phyloP scores from a whole-genome alignment of 2,113 vertebrate genomes.

The Nanorana parkeri region DNA sequence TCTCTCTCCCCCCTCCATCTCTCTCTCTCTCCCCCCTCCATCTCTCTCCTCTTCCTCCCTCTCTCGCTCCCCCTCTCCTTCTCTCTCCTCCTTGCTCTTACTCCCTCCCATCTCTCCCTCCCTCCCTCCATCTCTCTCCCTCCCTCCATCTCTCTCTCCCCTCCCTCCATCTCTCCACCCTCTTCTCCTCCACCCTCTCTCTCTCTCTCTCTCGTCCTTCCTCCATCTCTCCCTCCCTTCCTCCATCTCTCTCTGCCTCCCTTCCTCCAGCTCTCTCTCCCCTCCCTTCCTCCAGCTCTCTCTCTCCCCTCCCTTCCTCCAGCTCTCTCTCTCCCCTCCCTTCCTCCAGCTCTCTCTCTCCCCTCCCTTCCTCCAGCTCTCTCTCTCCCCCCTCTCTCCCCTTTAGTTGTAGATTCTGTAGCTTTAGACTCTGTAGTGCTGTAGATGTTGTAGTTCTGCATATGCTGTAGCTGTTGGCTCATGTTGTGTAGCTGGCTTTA shows the following conservation, averaged over 20 bases:
- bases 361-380: background rate
- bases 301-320: background rate
- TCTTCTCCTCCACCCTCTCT: too few relatives aligned
- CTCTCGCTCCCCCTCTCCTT: too few relatives aligned
- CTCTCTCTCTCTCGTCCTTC: background rate
- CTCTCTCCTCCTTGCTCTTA: background rate
- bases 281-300: background rate
- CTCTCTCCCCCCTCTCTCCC: slow-evolving; percentile 34
- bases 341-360: background rate
- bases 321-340: too few relatives aligned
- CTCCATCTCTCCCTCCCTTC: background rate
- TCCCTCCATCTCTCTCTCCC: too few relatives aligned
- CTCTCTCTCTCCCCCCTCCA: too few relatives aligned
- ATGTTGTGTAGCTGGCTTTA: too few relatives aligned
- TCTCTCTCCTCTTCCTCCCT: too few relatives aligned
- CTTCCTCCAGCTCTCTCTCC: background rate
- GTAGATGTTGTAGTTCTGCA: too few relatives aligned
- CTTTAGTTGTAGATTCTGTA: too few relatives aligned
- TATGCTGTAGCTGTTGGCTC: too few relatives aligned
- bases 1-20: too few relatives aligned
- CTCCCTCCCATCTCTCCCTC: background rate
- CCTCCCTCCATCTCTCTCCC: background rate
- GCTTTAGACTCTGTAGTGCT: too few relatives aligned
- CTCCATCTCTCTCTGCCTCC: background rate
- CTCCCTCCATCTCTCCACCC: background rate